A percentile compares a stretch with the other conserved stretches of the same genome.
phyloP scores from a whole-genome alignment of 2,797 vertebrate species.

The Pangasius larnaudii region DNA sequence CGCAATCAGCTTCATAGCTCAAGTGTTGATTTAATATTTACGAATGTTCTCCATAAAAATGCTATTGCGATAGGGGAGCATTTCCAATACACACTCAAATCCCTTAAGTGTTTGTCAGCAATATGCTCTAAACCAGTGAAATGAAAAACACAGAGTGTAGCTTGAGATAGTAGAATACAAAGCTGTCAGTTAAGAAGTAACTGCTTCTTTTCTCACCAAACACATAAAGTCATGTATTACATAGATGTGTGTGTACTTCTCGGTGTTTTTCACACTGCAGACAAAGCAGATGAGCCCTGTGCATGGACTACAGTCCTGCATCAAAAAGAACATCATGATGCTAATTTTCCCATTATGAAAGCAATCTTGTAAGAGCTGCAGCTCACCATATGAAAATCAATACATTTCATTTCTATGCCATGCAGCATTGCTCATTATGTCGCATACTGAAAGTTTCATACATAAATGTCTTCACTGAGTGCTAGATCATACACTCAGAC shows the following conservation, averaged over 20 bases:
- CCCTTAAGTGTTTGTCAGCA: slow-evolving; percentile 42
- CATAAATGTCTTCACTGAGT: slow-evolving; percentile 26
- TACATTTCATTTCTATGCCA: slow-evolving; percentile 67
- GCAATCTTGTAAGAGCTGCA: slow-evolving; percentile 77
- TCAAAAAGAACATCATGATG: slow-evolving; percentile 59
- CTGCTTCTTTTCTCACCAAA: not conserved
- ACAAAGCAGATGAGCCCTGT: slow-evolving; percentile 16
- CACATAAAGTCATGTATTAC: slow-evolving; percentile 1
- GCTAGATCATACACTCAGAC: slow-evolving; percentile 32
- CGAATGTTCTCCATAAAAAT: slow-evolving; percentile 45
- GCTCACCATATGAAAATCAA: slow-evolving; percentile 71
- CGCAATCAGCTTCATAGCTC: slow-evolving; percentile 23
- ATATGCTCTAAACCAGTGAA: slow-evolving; percentile 19
- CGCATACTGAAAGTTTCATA: slow-evolving; percentile 53
- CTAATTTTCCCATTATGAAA: slow-evolving; percentile 72
- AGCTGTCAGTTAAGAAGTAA: not conserved
- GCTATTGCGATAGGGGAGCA: slow-evolving; percentile 21
- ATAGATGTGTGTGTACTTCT: not conserved
- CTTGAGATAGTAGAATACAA: slow-evolving; percentile 5
- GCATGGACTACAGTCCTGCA: slow-evolving; percentile 32
- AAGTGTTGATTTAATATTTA: slow-evolving; percentile 50
- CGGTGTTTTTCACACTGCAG: slow-evolving; percentile 22
- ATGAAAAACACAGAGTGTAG: slow-evolving; percentile 31
- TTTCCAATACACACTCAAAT: slow-evolving; percentile 34
- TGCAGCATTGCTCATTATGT: slow-evolving; percentile 60